These are phyloP conservation scores for Larimichthys polyactis DNA, from an alignment of 2,113 vertebrate genomes.

Conservation along the genomic window DNA sequence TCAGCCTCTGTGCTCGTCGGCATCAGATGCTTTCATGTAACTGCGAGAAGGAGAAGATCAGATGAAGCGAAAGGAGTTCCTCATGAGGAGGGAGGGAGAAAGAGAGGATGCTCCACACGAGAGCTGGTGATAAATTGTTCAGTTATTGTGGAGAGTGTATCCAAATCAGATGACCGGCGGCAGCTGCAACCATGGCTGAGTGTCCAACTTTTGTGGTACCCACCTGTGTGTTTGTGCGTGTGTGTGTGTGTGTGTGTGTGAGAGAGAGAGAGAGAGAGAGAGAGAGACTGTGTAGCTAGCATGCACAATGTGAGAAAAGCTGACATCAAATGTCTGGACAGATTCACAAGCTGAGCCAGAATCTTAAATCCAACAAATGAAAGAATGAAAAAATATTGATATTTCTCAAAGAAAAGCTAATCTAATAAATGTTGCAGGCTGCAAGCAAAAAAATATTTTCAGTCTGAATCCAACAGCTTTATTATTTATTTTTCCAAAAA, in stretches of 20 bases:
- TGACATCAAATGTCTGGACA: not conserved
- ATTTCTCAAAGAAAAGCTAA: not conserved
- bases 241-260: too few relatives aligned
- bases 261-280: too few relatives aligned
- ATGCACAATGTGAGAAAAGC: not conserved
- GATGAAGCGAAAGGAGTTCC: not conserved
- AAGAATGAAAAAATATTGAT: not conserved
- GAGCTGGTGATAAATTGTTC: not conserved
- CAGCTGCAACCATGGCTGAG: not conserved
- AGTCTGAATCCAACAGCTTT: too few relatives aligned
- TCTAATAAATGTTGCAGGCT: not conserved
- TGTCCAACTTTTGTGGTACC: not conserved
- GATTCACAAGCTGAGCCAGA: not conserved
- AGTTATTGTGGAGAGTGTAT: not conserved
- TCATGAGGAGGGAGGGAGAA: not conserved
- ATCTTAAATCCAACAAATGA: not conserved
- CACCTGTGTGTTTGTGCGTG: not conserved
- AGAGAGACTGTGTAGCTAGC: too few relatives aligned
- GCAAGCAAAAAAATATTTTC: not conserved
- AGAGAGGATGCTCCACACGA: not conserved
- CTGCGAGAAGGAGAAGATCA: not conserved
- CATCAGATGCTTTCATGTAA: not conserved
- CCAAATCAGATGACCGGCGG: not conserved
- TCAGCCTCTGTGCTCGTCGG: not conserved
- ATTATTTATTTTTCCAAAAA: too few relatives aligned